Conservation (phyloP, 1,140 invertebrate genomes). For the Aradophagus sp. region DNA sequence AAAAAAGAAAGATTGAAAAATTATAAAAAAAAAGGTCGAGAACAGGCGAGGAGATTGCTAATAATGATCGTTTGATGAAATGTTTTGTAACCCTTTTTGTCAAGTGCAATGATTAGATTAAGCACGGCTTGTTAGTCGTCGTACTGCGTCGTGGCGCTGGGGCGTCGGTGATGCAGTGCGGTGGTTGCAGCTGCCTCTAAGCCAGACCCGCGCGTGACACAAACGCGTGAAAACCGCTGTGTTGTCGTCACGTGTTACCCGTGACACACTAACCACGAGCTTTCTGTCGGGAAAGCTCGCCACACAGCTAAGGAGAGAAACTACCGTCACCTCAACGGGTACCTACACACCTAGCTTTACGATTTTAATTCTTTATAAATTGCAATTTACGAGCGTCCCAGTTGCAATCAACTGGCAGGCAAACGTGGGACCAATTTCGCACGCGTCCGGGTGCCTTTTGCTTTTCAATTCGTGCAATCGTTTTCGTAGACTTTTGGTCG, state of each 20-base stretch:
- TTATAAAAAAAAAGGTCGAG: too few species aligned
- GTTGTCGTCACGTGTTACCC: conserved; percentile 68
- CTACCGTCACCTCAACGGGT: conserved; percentile 73
- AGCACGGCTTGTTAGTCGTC: conserved; percentile 74
- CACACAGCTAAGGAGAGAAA: conserved; percentile 72
- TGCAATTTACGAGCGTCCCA: too few species aligned
- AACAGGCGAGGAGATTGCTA: too few species aligned
- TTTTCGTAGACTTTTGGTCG: too few species aligned
- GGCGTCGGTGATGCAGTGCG: conserved; percentile 75
- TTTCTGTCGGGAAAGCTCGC: conserved; percentile 70
- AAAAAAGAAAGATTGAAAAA: too few species aligned
- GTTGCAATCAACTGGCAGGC: too few species aligned
- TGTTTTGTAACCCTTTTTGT: conserved; percentile 66
- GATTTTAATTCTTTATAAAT: conserved; percentile 61
- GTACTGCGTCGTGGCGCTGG: conserved; percentile 74
- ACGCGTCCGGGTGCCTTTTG: too few species aligned
- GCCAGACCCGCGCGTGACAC: conserved; percentile 65
- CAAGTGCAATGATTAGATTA: conserved; percentile 66
- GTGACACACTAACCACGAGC: conserved; percentile 69
- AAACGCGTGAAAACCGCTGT: conserved; percentile 63
- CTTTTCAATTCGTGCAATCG: too few species aligned
- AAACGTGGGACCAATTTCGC: conserved; percentile 7
- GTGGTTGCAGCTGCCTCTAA: conserved; percentile 72
- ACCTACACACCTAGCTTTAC: conserved; percentile 73
- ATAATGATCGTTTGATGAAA: conserved; percentile 54